Evolutionary conservation across 2,888 invertebrate genomes (phyloP).

Genomic region (Netelia melanura): DNA sequence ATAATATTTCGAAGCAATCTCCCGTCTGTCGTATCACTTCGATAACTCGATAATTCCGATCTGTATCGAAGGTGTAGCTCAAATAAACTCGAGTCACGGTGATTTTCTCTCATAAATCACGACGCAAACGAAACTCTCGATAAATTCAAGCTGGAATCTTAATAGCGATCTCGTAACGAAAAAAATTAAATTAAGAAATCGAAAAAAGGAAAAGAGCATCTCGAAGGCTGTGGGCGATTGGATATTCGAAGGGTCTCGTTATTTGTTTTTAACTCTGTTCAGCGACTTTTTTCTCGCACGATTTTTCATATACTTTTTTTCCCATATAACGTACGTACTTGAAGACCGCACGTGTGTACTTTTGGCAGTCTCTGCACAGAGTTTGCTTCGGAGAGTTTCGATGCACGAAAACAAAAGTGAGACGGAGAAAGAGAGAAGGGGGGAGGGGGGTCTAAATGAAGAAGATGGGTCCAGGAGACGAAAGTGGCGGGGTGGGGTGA

Average conservation of each 20-base stretch:
- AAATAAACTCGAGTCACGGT: constrained; percentile 7
- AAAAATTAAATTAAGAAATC: constrained; percentile 20
- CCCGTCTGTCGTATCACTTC: no score
- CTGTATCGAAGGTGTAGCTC: neutral
- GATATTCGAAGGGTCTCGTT: constrained; percentile 42
- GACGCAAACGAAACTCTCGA: constrained; percentile 53
- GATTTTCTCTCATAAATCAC: constrained; percentile 41
- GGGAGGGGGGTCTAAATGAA: constrained; percentile 61
- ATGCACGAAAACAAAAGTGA: constrained; percentile 43
- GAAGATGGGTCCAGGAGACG: neutral
- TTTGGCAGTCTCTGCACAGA: neutral
- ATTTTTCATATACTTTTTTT: constrained; percentile 29
- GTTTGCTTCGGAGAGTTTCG: constrained; percentile 39
- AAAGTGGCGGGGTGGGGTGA: constrained; percentile 19
- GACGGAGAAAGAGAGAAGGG: constrained; percentile 22
- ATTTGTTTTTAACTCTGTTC: constrained; percentile 19
- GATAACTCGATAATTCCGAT: no score
- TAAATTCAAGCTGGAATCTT: constrained; percentile 75
- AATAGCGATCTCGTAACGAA: constrained; percentile 70
- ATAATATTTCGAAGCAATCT: no score
- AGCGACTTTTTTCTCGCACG: neutral
- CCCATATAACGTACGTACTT: constrained; percentile 31
- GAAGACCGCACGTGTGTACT: constrained; percentile 6
- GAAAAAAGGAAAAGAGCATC: neutral
- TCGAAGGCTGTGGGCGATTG: constrained; percentile 28